These are phyloP conservation scores for Solenodon paradoxus DNA, from an alignment of 2,113 vertebrate genomes.

Conservation along the genomic window DNA sequence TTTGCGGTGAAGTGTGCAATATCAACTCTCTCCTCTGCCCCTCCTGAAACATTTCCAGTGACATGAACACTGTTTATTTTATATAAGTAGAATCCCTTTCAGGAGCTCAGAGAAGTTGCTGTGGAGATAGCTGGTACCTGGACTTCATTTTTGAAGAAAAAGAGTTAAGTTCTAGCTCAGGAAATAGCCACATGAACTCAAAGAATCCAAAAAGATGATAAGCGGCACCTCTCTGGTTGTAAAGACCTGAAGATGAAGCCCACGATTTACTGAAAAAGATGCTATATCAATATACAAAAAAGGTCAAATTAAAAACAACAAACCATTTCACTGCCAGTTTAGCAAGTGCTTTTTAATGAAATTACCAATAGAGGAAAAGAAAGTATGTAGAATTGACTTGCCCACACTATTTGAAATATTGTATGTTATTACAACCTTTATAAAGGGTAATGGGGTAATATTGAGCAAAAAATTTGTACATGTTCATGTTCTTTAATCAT, in stretches of 20 bases:
- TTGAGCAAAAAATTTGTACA: not conserved
- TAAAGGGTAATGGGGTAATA: not conserved
- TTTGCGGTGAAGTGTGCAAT: not conserved
- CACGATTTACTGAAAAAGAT: conserved; percentile 36
- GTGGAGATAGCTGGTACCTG: conserved; percentile 2
- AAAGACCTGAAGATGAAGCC: conserved; percentile 30
- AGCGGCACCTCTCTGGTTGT: not conserved
- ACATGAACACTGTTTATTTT: conserved; percentile 24
- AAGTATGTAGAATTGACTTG: conserved; percentile 12
- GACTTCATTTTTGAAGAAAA: conserved; percentile 23
- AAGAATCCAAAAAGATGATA: not conserved
- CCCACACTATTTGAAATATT: not conserved
- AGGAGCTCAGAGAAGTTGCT: conserved; percentile 21
- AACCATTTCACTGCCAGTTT: conserved; percentile 42
- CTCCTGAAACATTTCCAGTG: not conserved
- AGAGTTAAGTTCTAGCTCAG: conserved; percentile 21
- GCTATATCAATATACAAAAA: conserved; percentile 39
- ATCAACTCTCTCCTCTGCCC: not conserved
- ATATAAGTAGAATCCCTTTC: conserved; percentile 1
- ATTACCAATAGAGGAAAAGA: conserved; percentile 44
- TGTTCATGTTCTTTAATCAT: not conserved
- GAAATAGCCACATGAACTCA: conserved; percentile 5
- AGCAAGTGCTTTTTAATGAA: conserved; percentile 53
- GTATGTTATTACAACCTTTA: not conserved
- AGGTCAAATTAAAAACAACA: conserved; percentile 42